Percentiles rank a stretch among this genome's conserved stretches.
Evolutionary conservation across 1,140 invertebrate species (phyloP).

Genomic region (Drosophila nannoptera): DNA sequence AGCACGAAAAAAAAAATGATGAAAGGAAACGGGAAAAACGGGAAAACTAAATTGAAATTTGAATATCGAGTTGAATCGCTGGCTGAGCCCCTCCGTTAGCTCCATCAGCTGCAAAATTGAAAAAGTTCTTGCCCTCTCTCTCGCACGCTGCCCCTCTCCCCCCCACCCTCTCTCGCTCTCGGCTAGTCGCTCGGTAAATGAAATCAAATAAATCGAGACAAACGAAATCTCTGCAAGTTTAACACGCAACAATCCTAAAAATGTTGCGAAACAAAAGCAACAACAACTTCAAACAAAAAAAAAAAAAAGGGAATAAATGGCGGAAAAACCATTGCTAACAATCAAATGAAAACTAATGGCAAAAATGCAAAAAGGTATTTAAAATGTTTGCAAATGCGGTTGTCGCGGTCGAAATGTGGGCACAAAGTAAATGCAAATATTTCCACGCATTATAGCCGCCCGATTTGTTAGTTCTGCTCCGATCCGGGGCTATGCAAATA

Average conservation of each 20-base stretch:
- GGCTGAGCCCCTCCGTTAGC: constrained; percentile 12
- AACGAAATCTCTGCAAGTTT: constrained; percentile 51
- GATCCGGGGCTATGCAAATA: constrained; percentile 12
- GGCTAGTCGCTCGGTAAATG: too few species aligned
- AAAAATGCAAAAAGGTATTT: constrained; percentile 76
- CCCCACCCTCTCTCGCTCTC: too few species aligned
- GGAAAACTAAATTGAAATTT: constrained; percentile 65
- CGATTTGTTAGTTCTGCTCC: not conserved
- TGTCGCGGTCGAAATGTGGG: constrained; percentile 56
- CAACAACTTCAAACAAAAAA: constrained; percentile 18
- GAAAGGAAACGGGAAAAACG: constrained; percentile 8
- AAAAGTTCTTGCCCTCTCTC: constrained; percentile 42
- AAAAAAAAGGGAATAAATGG: constrained; percentile 7
- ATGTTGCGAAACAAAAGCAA: constrained; percentile 27
- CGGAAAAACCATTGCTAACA: constrained; percentile 14
- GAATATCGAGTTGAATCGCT: constrained; percentile 16
- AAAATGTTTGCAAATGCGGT: constrained; percentile 73
- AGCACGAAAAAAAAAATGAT: not conserved
- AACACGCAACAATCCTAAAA: constrained; percentile 51
- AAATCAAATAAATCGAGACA: constrained; percentile 72
- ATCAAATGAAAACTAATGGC: constrained; percentile 65
- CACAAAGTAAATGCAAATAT: constrained; percentile 70
- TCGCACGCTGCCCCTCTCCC: too few species aligned
- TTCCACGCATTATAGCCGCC: constrained; percentile 35
- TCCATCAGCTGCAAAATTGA: constrained; percentile 50